Base-by-base conservation (phyloP, 1,140 invertebrate genomes). In the Drosophila trapezifrons region DNA sequence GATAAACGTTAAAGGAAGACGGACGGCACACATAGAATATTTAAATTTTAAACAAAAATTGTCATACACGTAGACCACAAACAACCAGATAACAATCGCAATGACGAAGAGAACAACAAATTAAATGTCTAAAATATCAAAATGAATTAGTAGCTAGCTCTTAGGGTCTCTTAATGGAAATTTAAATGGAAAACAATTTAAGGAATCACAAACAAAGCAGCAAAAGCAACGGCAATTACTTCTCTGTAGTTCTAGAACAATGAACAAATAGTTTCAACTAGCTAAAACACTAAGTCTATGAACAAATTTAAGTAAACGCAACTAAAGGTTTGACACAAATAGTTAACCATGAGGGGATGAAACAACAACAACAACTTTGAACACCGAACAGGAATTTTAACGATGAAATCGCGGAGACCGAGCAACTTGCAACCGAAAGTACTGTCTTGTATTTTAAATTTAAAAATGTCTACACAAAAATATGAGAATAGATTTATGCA, bases 91-190 rank as follows among this genome's bases (percentile, higher is more conserved):
- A 76, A 46, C 27, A 63, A 43, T 47, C n/a, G 40, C 32, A 35
- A 46, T 37, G 49, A 46, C 32, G 49, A 66, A 54, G 29, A 49
- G 38, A 54, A 40, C 60, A 64, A 65, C 35, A 38, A 69, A 72
- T 17, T 83, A 76, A 87, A 77, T 86, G 83, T 86, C 83, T 86
- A 86, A 86, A 79, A 70, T 87, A 86, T 82, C 67, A 59, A 78
- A 86, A 64, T 57, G 42, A 77, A 69, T 58, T 77, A 49, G 52
- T 79, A 86, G 78, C 51, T 87, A 86, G 83, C 32, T 79, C 49
- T 40, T 70, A 87, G 83, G 65, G 52, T 70, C 49, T 77, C 55
- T 65, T 69, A 62, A 20, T 29, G 12, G 45, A 57, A 56, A 66
- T 17, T 42, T 37, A 46, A 32, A 18, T 22, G 1, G 25, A 63